A percentile compares a stretch with the other conserved stretches of the same genome.
Evolutionary conservation across 2,888 invertebrate genomes (phyloP).

Genomic region (Caenorhabditis wallacei): DNA sequence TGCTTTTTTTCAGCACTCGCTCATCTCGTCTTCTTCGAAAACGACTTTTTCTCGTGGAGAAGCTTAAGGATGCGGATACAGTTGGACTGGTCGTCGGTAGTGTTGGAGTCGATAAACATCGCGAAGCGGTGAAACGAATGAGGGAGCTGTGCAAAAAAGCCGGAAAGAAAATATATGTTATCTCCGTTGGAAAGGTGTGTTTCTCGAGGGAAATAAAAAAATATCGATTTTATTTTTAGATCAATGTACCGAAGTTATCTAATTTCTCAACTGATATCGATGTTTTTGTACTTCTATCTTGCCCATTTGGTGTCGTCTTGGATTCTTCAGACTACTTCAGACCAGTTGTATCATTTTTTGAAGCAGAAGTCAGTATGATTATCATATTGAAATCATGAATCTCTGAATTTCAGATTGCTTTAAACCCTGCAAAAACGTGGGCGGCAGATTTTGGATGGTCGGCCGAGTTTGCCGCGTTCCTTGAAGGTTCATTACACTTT

Average conservation of each 20-base stretch:
- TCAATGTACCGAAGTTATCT: constrained; percentile 94
- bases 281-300: constrained; percentile 93
- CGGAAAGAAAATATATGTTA: constrained; percentile 92
- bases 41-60: constrained; percentile 91
- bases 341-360: constrained; percentile 94
- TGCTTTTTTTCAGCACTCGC: constrained; percentile 68
- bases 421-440: constrained; percentile 72
- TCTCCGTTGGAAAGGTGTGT: constrained; percentile 91
- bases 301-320: constrained; percentile 91
- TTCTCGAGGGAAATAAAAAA: neutral
- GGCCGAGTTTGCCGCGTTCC: constrained; percentile 76
- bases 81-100: constrained; percentile 93
- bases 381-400: neutral
- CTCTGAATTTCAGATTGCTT: constrained; percentile 58
- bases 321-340: constrained; percentile 90
- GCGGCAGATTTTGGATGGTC: constrained; percentile 77
- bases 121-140: constrained; percentile 79
- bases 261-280: constrained; percentile 93
- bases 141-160: constrained; percentile 87
- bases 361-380: constrained; percentile 88
- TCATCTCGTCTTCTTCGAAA: constrained; percentile 87
- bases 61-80: constrained; percentile 92
- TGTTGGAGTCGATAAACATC: constrained; percentile 88
- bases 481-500: constrained; percentile 69
- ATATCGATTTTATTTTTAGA: constrained; percentile 64